Evolutionary conservation across 2,113 vertebrate genomes (phyloP), one percentile per base, ranked within the genome.

Genomic region (Aphyosemion australe): DNA sequence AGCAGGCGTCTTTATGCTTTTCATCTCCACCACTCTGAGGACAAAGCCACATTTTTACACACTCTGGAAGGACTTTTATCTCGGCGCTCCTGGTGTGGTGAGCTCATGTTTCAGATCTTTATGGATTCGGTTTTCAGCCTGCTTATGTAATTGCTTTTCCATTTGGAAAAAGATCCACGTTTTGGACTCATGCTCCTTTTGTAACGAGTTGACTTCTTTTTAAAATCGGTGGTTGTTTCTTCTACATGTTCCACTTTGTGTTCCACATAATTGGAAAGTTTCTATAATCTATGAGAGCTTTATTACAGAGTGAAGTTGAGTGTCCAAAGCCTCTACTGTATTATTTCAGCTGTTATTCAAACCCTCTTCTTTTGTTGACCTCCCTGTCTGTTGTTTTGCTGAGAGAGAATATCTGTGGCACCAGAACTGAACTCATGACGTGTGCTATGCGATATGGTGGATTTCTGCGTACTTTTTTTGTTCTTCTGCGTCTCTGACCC

Each of bases 11-110:
- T 76, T 73, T 8, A 32, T 59, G 63, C 71, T 78, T 85, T 86
- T 83, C 56, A 84, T 87, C 79, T 84, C 58, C 45, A 45, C 70
- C 62, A 57, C 76, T 79, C 58, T 57, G 53, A 78, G 61, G 69
- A 76, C 31, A 15, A 54, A 72, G 56, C 69, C 69, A 51, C 76
- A 47, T 61, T 85, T 86, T 81, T 79, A 83, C 62, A 18, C 66
- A 63, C 63, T 19, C 59, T 83, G 64, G 71, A 84, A 84, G 78
- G 43, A 58, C 59, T 59, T 88, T 87, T 72, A 78, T 82, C 78
- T 84, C 61, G 4, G 15, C 53, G 14, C 74, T 82, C 52, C 62
- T 61, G 6, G 61, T 81, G 76, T 80, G 78, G 84, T 84, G 72
- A 83, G 67, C 63, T 79, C 12, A 57, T 53, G 42, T 31, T 20